Conservation (phyloP, 1,140 invertebrate genomes). For the Bombyx mandarina region DNA sequence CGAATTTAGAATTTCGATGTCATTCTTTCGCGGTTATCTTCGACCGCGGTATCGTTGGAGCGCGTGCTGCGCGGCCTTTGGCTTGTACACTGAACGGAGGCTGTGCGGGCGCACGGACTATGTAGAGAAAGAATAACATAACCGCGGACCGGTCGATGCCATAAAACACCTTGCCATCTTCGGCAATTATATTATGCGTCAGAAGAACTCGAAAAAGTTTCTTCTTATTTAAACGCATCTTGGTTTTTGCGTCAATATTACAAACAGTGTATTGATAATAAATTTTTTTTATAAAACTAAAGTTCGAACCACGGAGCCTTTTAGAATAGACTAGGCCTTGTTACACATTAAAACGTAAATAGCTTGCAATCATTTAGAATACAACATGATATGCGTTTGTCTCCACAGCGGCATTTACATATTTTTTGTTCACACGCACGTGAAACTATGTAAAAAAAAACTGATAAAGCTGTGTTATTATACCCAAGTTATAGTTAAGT, state of each 20-base stretch:
- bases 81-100: slow-evolving; percentile 46
- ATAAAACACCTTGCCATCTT: slow-evolving; percentile 8
- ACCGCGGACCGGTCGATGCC: slow-evolving; percentile 23
- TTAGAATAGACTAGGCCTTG: no score
- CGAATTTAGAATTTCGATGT: slow-evolving; percentile 49
- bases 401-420: no score
- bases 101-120: slow-evolving; percentile 41
- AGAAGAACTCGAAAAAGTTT: no score
- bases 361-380: no score
- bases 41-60: slow-evolving; percentile 29
- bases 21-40: slow-evolving; percentile 42
- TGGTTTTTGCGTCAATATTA: background rate
- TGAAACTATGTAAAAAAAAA: no score
- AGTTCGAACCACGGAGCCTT: no score
- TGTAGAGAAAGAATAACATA: slow-evolving; percentile 33
- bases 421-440: no score
- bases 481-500: no score
- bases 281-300: background rate
- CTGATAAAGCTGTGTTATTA: no score
- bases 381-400: no score
- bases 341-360: no score
- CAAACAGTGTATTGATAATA: slow-evolving; percentile 1
- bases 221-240: no score
- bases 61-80: slow-evolving; percentile 51
- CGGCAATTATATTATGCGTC: slow-evolving; percentile 4